Conservation (phyloP, 64 coral and sea anemone genomes). For the Pocillopora damicornis region DNA sequence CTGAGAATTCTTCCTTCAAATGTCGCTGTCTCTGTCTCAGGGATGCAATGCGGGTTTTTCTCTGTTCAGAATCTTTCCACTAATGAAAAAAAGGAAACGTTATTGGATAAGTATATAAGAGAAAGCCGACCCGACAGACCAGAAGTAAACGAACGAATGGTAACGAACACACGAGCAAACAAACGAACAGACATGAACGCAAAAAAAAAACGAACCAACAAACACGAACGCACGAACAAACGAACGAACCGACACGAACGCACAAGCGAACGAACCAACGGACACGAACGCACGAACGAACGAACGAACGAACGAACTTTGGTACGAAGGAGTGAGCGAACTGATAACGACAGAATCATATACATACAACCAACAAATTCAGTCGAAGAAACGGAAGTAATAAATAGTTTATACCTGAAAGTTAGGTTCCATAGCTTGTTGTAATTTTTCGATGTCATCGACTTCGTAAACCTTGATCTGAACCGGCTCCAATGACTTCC, state of each 20-base stretch:
- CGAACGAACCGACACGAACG: neutral
- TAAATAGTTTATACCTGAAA: constrained; percentile 11
- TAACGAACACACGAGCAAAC: neutral
- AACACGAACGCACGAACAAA: neutral
- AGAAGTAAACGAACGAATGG: too few species aligned
- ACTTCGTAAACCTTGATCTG: constrained; percentile 89
- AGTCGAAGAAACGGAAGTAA: neutral
- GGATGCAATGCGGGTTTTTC: constrained; percentile 38
- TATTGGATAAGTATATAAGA: neutral
- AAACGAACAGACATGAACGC: neutral
- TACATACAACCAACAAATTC: neutral
- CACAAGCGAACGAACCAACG: too few species aligned
- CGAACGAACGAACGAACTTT: too few species aligned
- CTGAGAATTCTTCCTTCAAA: constrained; percentile 70
- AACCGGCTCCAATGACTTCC: constrained; percentile 76
- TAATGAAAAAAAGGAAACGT: constrained; percentile 1
- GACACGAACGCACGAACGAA: too few species aligned
- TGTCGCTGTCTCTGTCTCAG: constrained; percentile 66
- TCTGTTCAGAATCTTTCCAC: constrained; percentile 64
- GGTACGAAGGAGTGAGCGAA: too few species aligned
- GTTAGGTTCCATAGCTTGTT: constrained; percentile 16
- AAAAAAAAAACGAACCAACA: neutral
- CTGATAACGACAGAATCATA: too few species aligned
- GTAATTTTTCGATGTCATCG: constrained; percentile 74
- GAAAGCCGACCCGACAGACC: neutral